A percentile compares a stretch with the other conserved stretches of the same genome.
phyloP scores from a whole-genome alignment of 1,140 invertebrate genomes.

The Cepaea nemoralis region DNA sequence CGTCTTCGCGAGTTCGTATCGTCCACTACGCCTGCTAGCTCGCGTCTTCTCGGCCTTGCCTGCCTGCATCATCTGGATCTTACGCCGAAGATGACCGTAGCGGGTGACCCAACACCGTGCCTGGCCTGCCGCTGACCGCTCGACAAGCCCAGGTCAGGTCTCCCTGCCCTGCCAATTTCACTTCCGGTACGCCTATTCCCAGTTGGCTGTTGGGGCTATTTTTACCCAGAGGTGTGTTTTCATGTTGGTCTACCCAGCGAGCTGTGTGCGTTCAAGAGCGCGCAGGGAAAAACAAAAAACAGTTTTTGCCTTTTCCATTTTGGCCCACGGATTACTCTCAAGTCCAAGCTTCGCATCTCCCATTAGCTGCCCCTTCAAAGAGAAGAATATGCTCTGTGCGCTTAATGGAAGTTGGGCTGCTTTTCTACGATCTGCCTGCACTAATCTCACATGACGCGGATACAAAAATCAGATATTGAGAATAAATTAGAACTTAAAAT shows the following conservation, averaged over 20 bases:
- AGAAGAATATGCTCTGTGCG: constrained; percentile 1
- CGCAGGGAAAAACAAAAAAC: background rate
- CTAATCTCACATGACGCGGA: background rate
- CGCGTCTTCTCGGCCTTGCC: constrained; percentile 1
- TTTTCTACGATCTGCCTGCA: constrained; percentile 1
- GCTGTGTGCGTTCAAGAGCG: background rate
- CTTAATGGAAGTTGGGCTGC: background rate
- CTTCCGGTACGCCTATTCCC: constrained; percentile 13
- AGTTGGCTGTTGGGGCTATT: constrained; percentile 3
- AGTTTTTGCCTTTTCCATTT: constrained; percentile 15
- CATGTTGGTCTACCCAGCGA: background rate
- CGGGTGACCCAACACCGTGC: constrained; percentile 13
- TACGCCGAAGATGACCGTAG: constrained; percentile 9
- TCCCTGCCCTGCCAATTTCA: constrained; percentile 22
- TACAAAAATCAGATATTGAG: background rate
- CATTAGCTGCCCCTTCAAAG: constrained; percentile 11
- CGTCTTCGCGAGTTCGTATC: background rate
- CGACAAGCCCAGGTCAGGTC: constrained; percentile 18
- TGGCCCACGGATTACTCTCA: background rate
- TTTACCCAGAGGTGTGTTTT: background rate
- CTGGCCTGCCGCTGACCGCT: constrained; percentile 26
- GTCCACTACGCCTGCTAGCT: background rate
- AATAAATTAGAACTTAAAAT: background rate
- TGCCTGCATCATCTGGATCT: constrained; percentile 23
- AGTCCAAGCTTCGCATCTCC: background rate